Conservation (phyloP, 30 jellyfish, hydroid and myxozoan species). For the Sanderia malayensis region DNA sequence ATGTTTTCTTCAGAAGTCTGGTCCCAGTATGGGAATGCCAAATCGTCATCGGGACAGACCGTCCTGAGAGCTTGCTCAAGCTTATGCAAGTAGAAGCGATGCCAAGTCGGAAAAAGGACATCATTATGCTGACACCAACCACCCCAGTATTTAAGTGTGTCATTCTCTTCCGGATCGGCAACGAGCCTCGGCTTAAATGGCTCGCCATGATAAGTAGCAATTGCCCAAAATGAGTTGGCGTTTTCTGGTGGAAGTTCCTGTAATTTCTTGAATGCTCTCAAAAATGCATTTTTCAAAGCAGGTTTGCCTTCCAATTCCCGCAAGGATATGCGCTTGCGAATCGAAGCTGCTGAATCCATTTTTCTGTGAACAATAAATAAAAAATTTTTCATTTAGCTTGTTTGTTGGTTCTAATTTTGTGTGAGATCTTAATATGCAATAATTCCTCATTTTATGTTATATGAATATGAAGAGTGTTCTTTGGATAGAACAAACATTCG, state of each 20-base stretch:
- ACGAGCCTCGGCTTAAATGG: slow-evolving; percentile 25
- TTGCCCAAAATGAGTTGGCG: slow-evolving; percentile 34
- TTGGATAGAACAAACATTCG: too few species aligned
- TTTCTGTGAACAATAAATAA: too few species aligned
- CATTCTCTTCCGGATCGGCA: slow-evolving; percentile 23
- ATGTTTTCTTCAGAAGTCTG: slow-evolving; percentile 35
- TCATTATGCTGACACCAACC: slow-evolving; percentile 46
- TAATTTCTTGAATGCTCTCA: slow-evolving; percentile 22
- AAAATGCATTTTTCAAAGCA: too few species aligned
- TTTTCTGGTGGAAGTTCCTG: slow-evolving; percentile 12
- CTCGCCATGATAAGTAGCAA: slow-evolving; percentile 52
- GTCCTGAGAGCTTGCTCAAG: slow-evolving; percentile 39
- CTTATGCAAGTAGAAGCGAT: slow-evolving; percentile 20
- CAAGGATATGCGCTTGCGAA: too few species aligned
- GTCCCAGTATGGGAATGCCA: slow-evolving; percentile 43
- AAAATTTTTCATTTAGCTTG: too few species aligned
- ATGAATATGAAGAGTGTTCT: too few species aligned
- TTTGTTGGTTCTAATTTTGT: too few species aligned
- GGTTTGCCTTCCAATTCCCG: too few species aligned
- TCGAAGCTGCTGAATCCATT: too few species aligned
- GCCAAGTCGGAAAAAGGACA: slow-evolving; percentile 52
- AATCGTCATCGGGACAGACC: slow-evolving; percentile 22
- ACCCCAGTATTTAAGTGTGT: slow-evolving; percentile 18
- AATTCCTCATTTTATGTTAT: too few species aligned
- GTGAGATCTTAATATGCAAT: too few species aligned